Percentiles rank a stretch among this genome's conserved stretches.
These are phyloP conservation scores for Nycticryphes semicollaris DNA, from an alignment of 2,113 vertebrate species.

Conservation along the genomic window DNA sequence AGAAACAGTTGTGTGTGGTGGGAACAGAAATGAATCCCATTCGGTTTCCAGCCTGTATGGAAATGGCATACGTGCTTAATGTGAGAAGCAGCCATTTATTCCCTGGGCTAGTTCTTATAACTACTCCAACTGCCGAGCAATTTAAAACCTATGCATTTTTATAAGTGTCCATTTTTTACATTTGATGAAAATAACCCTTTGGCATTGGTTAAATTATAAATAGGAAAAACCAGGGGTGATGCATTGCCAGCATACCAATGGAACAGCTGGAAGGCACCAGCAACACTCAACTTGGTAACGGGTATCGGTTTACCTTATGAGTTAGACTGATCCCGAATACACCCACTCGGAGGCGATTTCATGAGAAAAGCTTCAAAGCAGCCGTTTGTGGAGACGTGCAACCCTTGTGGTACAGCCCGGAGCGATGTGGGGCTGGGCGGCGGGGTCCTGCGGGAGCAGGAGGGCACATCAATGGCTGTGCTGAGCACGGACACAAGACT, in stretches of 20 bases:
- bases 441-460: neutral
- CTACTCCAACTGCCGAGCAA: slow-evolving; percentile 34
- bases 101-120: slow-evolving; percentile 40
- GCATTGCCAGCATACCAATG: neutral
- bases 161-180: slow-evolving; percentile 50
- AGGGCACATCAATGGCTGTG: neutral
- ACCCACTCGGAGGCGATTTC: neutral
- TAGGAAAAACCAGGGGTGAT: neutral
- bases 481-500: neutral
- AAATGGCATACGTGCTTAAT: slow-evolving; percentile 12
- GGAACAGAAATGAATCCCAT: slow-evolving; percentile 32
- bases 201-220: slow-evolving; percentile 54
- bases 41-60: neutral
- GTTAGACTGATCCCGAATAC: neutral
- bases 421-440: rapidly evolving
- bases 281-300: neutral
- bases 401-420: neutral
- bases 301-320: rapidly evolving
- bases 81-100: slow-evolving; percentile 41
- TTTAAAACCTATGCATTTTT: slow-evolving; percentile 68
- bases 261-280: neutral
- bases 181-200: slow-evolving; percentile 58
- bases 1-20: neutral
- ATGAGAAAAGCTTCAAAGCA: neutral
- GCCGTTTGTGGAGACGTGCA: neutral